A percentile compares a stretch with the other conserved stretches of the same genome.
Conservation (phyloP, 2,888 invertebrate genomes). For the Tenodera sinensis region DNA sequence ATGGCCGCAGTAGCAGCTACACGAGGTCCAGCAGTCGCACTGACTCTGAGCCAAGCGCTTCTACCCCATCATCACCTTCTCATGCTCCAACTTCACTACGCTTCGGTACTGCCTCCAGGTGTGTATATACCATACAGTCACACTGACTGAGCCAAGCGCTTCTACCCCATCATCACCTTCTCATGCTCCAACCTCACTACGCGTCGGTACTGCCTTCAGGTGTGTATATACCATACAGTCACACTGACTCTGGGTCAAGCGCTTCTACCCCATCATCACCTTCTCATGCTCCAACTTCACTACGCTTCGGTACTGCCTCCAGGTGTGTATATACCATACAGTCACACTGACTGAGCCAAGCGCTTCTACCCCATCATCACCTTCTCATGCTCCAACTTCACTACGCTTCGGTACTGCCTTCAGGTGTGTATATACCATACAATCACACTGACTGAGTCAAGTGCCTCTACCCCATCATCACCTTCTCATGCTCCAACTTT, state of each 20-base stretch:
- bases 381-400: too few species aligned
- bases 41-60: slow-evolving; percentile 22
- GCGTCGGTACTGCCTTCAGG: slow-evolving; percentile 33
- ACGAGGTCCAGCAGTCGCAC: slow-evolving; percentile 26
- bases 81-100: slow-evolving; percentile 29
- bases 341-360: too few species aligned
- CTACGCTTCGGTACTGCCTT: neutral
- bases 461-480: slow-evolving; percentile 17
- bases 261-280: too few species aligned
- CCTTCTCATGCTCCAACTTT: slow-evolving; percentile 5
- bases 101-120: slow-evolving; percentile 33
- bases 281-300: too few species aligned
- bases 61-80: slow-evolving; percentile 12
- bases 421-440: too few species aligned
- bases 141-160: too few species aligned
- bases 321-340: too few species aligned
- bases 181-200: slow-evolving; percentile 23
- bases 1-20: slow-evolving; percentile 22
- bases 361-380: too few species aligned
- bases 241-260: too few species aligned
- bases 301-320: too few species aligned
- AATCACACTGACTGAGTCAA: too few species aligned
- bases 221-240: too few species aligned
- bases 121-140: neutral
- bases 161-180: neutral